A percentile compares a stretch with the other conserved stretches of the same genome.
These are phyloP conservation scores for Echinops telfairi DNA, from an alignment of 2,113 vertebrate species.

Conservation along the genomic window DNA sequence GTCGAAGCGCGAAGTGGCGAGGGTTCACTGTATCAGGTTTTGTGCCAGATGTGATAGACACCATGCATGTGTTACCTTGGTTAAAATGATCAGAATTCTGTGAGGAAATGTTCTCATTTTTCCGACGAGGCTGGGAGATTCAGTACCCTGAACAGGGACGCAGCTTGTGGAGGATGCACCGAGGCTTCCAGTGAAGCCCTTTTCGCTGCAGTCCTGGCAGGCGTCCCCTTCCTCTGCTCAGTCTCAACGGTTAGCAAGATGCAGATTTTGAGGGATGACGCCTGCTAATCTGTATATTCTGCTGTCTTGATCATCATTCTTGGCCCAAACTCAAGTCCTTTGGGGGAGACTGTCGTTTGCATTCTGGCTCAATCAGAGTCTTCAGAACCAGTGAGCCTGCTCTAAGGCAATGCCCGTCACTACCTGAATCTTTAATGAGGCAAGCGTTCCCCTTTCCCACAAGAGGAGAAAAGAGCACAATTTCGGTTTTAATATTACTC, in stretches of 20 bases:
- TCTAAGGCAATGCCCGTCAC: slow-evolving; percentile 42
- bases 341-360: slow-evolving; percentile 53
- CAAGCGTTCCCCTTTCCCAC: slow-evolving; percentile 62
- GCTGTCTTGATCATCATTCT: slow-evolving; percentile 53
- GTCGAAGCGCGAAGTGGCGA: no score
- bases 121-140: neutral
- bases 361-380: slow-evolving; percentile 67
- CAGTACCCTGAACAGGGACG: neutral
- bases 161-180: neutral
- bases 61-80: neutral
- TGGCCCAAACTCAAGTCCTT: slow-evolving; percentile 61
- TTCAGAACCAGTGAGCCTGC: slow-evolving; percentile 57
- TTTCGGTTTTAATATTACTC: slow-evolving; percentile 56
- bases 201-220: neutral
- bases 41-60: slow-evolving; percentile 11
- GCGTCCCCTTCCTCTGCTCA: neutral
- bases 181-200: neutral
- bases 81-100: slow-evolving; percentile 19
- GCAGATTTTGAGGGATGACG: neutral
- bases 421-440: slow-evolving; percentile 70
- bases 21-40: slow-evolving; percentile 20
- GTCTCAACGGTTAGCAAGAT: neutral
- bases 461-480: neutral
- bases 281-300: neutral
- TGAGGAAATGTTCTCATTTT: slow-evolving; percentile 41